Evolutionary conservation across 2,113 vertebrate genomes (phyloP).

Genomic region (Odobenus rosmarus): DNA sequence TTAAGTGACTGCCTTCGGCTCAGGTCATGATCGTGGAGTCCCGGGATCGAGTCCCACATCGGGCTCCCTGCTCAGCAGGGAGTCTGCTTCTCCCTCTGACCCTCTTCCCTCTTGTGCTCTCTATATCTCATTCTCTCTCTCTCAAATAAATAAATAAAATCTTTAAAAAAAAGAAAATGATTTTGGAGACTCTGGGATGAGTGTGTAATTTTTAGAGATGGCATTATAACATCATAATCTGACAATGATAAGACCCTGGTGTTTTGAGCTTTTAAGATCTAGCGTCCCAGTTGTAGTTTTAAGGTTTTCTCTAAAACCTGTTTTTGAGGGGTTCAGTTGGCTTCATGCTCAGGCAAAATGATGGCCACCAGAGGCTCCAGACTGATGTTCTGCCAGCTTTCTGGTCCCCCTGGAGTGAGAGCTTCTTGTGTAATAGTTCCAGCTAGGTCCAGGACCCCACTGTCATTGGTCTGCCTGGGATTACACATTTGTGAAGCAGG

Average conservation of each 20-base stretch:
- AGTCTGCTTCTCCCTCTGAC: no score
- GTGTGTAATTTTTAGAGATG: constrained; percentile 32
- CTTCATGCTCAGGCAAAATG: background rate
- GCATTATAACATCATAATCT: background rate
- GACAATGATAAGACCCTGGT: background rate
- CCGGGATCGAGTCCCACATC: no score
- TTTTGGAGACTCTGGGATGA: constrained; percentile 6
- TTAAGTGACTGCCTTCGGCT: no score
- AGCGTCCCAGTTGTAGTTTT: background rate
- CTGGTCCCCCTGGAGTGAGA: background rate
- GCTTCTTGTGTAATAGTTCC: background rate
- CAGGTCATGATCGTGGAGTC: no score
- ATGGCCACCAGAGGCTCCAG: background rate
- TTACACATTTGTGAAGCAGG: background rate
- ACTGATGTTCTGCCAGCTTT: background rate
- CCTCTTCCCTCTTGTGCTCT: no score
- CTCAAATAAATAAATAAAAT: no score
- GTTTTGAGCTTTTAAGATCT: constrained; percentile 4
- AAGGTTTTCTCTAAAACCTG: background rate
- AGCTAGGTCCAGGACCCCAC: background rate
- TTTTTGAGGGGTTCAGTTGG: background rate
- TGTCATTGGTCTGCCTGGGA: background rate
- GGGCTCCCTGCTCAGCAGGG: no score
- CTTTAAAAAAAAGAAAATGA: background rate
- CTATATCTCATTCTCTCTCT: no score